phyloP scores from a whole-genome alignment of 2,113 vertebrate species.

The Athene noctua region DNA sequence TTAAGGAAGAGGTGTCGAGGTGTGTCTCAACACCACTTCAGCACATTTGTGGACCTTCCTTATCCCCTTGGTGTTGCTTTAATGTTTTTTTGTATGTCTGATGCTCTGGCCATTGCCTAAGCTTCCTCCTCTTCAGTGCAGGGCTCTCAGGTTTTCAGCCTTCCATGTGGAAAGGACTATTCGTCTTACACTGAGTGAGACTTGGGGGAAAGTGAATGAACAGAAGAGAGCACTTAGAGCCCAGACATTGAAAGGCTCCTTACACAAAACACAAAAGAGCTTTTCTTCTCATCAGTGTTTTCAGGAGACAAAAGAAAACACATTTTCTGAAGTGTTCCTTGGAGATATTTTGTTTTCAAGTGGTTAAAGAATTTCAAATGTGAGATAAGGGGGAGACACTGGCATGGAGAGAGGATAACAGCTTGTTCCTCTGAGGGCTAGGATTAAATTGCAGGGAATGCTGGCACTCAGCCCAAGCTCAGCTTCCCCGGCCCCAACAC shows the following conservation, averaged over 20 bases:
- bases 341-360: constrained; percentile 64
- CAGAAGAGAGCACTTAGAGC: constrained; percentile 60
- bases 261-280: constrained; percentile 41
- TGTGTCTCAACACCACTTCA: background rate
- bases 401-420: constrained; percentile 40
- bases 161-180: background rate
- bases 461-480: constrained; percentile 38
- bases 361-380: constrained; percentile 55
- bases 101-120: background rate
- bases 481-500: background rate
- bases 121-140: background rate
- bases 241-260: constrained; percentile 32
- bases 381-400: constrained; percentile 60
- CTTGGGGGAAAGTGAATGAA: constrained; percentile 59
- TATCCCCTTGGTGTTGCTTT: background rate
- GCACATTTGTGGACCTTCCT: background rate
- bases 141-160: background rate
- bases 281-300: constrained; percentile 63
- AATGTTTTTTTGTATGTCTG: background rate
- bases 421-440: constrained; percentile 48
- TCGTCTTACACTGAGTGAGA: background rate
- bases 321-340: constrained; percentile 63
- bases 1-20: background rate
- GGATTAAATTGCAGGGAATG: constrained; percentile 59
- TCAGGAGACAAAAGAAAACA: constrained; percentile 68